Conservation (phyloP, 2,888 invertebrate species). For the Oscheius sp. region DNA sequence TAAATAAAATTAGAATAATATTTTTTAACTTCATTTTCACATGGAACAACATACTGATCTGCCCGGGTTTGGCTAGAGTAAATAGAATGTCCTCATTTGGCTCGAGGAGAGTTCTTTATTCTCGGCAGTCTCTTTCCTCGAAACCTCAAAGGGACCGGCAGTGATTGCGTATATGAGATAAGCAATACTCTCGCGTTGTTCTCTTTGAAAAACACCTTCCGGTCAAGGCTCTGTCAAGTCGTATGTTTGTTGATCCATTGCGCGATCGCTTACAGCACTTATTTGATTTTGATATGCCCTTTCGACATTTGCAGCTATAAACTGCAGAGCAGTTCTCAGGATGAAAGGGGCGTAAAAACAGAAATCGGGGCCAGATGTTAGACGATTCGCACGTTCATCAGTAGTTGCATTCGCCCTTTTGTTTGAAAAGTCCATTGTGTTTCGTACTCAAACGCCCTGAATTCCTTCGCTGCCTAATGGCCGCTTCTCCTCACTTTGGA, state of each 20-base stretch:
- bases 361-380: background rate
- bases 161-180: background rate
- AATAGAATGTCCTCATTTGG: too few relatives aligned
- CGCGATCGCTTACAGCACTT: background rate
- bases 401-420: background rate
- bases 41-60: too few relatives aligned
- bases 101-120: too few relatives aligned
- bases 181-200: background rate
- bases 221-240: background rate
- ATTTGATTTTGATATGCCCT: background rate
- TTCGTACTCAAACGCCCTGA: too few relatives aligned
- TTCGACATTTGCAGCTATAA: background rate
- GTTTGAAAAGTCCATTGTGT: too few relatives aligned
- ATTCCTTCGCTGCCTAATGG: background rate
- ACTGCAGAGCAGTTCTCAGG: background rate
- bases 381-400: slow-evolving; percentile 13
- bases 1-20: too few relatives aligned
- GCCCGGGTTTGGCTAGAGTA: too few relatives aligned
- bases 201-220: background rate
- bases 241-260: background rate
- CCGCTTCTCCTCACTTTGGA: background rate
- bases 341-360: background rate
- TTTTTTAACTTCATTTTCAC: too few relatives aligned
- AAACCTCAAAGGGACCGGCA: background rate
- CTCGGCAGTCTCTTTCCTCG: background rate